Evolutionary conservation across 2,888 invertebrate genomes (phyloP), one percentile per base, ranked within the genome.

Genomic region (Scaptomyza reducta): DNA sequence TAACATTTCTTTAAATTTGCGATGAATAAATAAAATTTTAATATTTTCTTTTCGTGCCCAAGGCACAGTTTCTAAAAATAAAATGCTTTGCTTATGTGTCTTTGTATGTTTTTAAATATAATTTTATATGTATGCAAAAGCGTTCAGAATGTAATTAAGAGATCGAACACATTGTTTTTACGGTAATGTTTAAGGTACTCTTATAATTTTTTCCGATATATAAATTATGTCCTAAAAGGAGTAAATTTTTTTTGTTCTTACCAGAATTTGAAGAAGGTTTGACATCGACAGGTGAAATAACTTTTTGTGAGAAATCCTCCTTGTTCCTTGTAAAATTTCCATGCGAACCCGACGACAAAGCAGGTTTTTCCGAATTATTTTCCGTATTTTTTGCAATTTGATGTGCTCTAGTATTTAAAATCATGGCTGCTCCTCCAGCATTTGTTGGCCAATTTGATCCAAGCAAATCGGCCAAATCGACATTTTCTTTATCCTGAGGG

Each of bases 401-500:
- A 49, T 71, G 67, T 6, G 35, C 10, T 57, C 81, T 81, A 22
- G 22, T 22, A 51, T 91, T 91, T 35, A 91, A 74, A 25, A 91
- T 89, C 49, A 74, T 63, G n/a, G 89, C 91, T 25, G 89, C 87
- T 31, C 87, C 90, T 14, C 92, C 91, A 6, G 90, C 92, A 46
- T 75, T 85, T 18, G 69, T 77, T 33, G 92, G 92, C 92, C 92
- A 91, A 74, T 90, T 88, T 6, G 74, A 62, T 10, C 91, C 91
- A 22, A 92, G 75, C 41, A 91, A 63, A 41, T 91, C 90, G 3
- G 78, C 83, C 60, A 91, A 83, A 54, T 91, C 91, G 3, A 91
- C 83, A 45, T 90, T 88, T 56, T 90, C 80, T 31, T 85, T 74
- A 14, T 74, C 70, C 4, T 57, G 47, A 1, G 62, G 82, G 51